Percentiles rank a stretch among this genome's conserved stretches.
These are phyloP conservation scores for Neodon shergylaensis DNA, from an alignment of 2,113 vertebrate species.

Conservation along the genomic window DNA sequence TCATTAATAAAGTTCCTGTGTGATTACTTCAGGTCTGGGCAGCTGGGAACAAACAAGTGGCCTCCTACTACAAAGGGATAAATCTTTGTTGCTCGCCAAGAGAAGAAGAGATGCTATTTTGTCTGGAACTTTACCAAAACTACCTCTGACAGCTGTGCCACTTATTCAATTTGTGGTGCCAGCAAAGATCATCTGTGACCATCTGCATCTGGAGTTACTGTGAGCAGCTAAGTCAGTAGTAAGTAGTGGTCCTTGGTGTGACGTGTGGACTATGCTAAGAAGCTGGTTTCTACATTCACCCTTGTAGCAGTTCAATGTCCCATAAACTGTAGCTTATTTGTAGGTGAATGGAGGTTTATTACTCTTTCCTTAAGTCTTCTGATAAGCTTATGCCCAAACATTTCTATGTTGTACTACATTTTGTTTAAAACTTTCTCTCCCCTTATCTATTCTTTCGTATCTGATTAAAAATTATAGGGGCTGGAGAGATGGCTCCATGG, in stretches of 20 bases:
- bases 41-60: no score
- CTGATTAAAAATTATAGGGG: background rate
- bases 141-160: background rate
- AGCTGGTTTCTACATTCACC: background rate
- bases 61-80: background rate
- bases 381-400: background rate
- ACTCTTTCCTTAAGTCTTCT: background rate
- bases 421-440: background rate
- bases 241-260: background rate
- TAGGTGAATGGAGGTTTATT: constrained; percentile 12
- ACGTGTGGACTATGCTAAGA: background rate
- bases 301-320: constrained; percentile 3
- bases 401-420: background rate
- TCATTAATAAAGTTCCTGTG: no score
- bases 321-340: constrained; percentile 23
- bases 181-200: background rate
- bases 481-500: no score
- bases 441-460: constrained; percentile 27
- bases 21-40: no score
- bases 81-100: background rate
- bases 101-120: constrained; percentile 7
- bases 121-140: background rate
- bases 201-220: constrained; percentile 1
- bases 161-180: background rate
- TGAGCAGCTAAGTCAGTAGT: background rate